Base-by-base conservation (phyloP, 2,888 invertebrate species). In the Allolobophora icterica region DNA sequence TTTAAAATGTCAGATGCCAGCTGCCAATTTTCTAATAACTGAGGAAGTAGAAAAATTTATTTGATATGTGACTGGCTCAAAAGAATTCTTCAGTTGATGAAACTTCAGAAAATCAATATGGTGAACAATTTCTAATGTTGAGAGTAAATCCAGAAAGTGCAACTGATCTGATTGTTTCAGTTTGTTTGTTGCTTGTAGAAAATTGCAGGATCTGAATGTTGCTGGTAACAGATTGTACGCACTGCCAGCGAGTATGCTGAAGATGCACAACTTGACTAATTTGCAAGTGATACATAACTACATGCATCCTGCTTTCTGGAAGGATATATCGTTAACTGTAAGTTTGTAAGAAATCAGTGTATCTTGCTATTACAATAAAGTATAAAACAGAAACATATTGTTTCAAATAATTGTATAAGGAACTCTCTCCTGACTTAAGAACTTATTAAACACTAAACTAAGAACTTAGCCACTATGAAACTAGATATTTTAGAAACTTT, bases 191-290 rank as follows among this genome's bases (percentile, higher is more conserved):
- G 71, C 71, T 71, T 71, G 71, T 71, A 71, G 71, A 71, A 71
- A 71, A 71, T 71, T 71, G n/a, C 30, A n/a, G 11, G 30, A 71
- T 71, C n/a, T 71, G 17, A 71, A 71, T 71, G 71, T 71, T 71
- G 71, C 71, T 71, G 71, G 71, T n/a, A 71, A 71, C 71, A 71
- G 71, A n/a, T 71, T 71, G 71, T 71, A 71, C n/a, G 71, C 71
- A 71, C 71, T 71, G 30, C 71, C 71, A 71, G 71, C 71, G n/a
- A 71, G 71, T 71, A 71, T 71, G 71, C 71, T 71, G 71, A 71
- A 71, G 71, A n/a, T 71, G 71, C n/a, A 17, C 71, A 71, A 13
- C 71, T 71, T 71, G 71, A 71, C 71, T 71, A 71, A 71, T 71
- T n/a, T 71, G 71, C 71, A n/a, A 71, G 71, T 71, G 4, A 71